A percentile compares a stretch with the other conserved stretches of the same genome.
Evolutionary conservation across 2,888 invertebrate genomes (phyloP).

Genomic region (Drosophila mimica): DNA sequence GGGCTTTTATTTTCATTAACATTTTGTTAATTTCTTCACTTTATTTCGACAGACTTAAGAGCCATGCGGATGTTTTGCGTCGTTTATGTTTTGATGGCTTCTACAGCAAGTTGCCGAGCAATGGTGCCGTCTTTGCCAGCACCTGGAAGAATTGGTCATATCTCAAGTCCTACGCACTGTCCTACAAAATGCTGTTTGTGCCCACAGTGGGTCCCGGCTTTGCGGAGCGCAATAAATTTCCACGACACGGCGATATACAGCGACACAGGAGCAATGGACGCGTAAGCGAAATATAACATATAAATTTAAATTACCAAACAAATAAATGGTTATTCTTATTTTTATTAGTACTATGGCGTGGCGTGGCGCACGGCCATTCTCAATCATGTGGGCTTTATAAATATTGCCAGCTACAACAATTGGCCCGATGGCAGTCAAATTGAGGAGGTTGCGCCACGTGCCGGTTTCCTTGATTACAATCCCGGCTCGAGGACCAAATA

Average conservation of each 20-base stretch:
- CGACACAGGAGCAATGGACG: constrained; percentile 84
- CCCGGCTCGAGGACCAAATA: constrained; percentile 88
- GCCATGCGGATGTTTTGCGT: constrained; percentile 86
- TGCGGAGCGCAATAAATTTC: constrained; percentile 87
- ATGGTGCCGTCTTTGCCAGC: constrained; percentile 88
- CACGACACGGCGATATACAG: constrained; percentile 83
- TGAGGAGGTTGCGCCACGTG: constrained; percentile 86
- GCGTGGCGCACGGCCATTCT: constrained; percentile 88
- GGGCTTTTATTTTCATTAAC: constrained; percentile 66
- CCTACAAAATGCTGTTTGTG: constrained; percentile 88
- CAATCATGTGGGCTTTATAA: constrained; percentile 86
- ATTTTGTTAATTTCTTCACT: no score
- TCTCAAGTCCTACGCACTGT: constrained; percentile 86
- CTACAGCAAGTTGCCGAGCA: constrained; percentile 89
- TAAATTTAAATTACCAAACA: not conserved
- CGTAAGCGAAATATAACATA: constrained; percentile 60
- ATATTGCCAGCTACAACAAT: constrained; percentile 90
- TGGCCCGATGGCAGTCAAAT: constrained; percentile 92
- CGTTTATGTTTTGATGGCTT: constrained; percentile 87
- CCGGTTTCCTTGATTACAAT: constrained; percentile 86
- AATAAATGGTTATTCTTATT: constrained; percentile 1
- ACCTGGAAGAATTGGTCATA: constrained; percentile 87
- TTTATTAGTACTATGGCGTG: constrained; percentile 87
- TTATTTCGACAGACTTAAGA: constrained; percentile 77
- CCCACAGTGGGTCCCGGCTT: constrained; percentile 91